phyloP scores from a whole-genome alignment of 2,888 invertebrate species.

The Ophion ellenae region DNA sequence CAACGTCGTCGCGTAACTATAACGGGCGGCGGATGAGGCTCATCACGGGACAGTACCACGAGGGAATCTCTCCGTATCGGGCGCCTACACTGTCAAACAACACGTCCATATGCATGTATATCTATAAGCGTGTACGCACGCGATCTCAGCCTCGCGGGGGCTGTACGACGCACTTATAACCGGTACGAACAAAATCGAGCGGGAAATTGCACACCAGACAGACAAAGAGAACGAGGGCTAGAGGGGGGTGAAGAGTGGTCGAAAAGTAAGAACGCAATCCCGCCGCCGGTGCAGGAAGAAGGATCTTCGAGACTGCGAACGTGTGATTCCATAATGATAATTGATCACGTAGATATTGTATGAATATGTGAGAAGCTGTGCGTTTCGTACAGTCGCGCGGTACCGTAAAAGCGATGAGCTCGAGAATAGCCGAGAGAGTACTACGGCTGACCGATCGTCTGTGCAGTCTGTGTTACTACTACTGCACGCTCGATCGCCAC shows the following conservation, averaged over 20 bases:
- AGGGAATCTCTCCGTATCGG: slow-evolving; percentile 61
- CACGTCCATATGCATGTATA: background rate
- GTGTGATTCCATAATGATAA: slow-evolving; percentile 38
- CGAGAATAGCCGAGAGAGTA: slow-evolving; percentile 46
- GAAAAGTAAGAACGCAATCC: slow-evolving; percentile 29
- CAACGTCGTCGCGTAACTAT: slow-evolving; percentile 64
- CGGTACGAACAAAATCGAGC: slow-evolving; percentile 49
- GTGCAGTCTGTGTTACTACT: slow-evolving; percentile 56
- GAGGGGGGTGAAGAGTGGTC: background rate
- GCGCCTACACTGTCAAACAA: slow-evolving; percentile 53
- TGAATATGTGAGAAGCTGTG: background rate
- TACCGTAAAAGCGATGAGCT: slow-evolving; percentile 37
- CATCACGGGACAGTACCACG: slow-evolving; percentile 64
- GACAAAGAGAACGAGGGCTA: background rate
- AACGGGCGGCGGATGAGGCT: slow-evolving; percentile 63
- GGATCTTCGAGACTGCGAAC: slow-evolving; percentile 21
- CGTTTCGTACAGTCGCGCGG: background rate
- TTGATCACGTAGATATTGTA: slow-evolving; percentile 5
- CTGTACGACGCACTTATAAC: slow-evolving; percentile 42
- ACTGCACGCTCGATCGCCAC: slow-evolving; percentile 63
- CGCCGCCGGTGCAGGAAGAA: slow-evolving; percentile 11
- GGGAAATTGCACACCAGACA: slow-evolving; percentile 47
- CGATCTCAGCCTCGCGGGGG: slow-evolving; percentile 27
- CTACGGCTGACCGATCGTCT: slow-evolving; percentile 66
- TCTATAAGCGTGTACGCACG: slow-evolving; percentile 17